A percentile compares a stretch with the other conserved stretches of the same genome.
phyloP scores from a whole-genome alignment of 2,797 vertebrate species.

The Poecilia velifera region DNA sequence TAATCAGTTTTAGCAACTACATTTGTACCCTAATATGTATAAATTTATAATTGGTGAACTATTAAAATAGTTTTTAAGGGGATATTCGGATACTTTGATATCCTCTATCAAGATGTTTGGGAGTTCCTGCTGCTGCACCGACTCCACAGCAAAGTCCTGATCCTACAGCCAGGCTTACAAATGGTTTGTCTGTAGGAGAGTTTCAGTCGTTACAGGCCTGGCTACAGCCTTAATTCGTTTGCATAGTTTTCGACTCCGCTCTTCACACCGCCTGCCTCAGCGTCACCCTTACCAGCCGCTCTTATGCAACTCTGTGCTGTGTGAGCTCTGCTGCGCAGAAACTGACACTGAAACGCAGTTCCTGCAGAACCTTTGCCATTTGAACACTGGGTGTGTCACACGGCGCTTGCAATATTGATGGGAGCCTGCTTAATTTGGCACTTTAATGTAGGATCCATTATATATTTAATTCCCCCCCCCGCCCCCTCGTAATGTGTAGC shows the following conservation, averaged over 20 bases:
- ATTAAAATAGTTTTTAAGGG: background rate
- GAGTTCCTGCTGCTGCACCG: background rate
- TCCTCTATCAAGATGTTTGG: background rate
- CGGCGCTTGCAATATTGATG: constrained; percentile 20
- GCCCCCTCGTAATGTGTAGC: background rate
- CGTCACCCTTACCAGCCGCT: background rate
- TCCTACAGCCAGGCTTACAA: background rate
- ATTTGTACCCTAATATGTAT: background rate
- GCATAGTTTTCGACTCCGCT: background rate
- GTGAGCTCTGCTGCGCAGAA: background rate
- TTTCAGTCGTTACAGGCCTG: background rate
- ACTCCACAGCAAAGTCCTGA: background rate
- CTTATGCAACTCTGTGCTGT: background rate
- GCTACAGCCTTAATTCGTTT: background rate
- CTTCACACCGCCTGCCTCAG: background rate
- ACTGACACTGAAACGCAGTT: background rate
- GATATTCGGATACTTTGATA: background rate
- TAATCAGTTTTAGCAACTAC: background rate
- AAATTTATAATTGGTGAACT: background rate
- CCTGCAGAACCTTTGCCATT: constrained; percentile 8
- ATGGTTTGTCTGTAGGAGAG: background rate
- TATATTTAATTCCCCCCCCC: constrained; percentile 4
- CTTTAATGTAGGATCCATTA: constrained; percentile 21
- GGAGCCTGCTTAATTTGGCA: constrained; percentile 23
- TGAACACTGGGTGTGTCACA: constrained; percentile 5